phyloP scores from a whole-genome alignment of 1,140 invertebrate genomes.

The Lordiphosa stackelbergi region DNA sequence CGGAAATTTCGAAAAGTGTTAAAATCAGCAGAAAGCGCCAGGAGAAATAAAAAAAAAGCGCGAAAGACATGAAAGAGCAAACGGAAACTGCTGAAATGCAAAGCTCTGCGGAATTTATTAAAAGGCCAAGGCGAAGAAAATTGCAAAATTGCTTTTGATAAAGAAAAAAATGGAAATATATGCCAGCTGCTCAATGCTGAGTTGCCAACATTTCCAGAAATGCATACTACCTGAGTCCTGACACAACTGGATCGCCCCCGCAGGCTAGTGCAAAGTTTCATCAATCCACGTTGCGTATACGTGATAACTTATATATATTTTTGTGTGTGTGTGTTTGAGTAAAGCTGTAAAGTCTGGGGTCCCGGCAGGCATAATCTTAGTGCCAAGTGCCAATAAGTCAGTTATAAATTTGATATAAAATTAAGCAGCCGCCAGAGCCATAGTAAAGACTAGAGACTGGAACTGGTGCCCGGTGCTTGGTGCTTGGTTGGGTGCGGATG shows the following conservation, averaged over 20 bases:
- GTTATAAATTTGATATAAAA: slow-evolving; percentile 75
- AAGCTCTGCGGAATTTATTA: slow-evolving; percentile 72
- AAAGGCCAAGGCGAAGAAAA: slow-evolving; percentile 65
- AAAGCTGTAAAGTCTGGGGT: slow-evolving; percentile 4
- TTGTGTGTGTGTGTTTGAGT: neutral
- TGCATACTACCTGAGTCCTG: slow-evolving; percentile 22
- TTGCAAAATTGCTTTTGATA: slow-evolving; percentile 66
- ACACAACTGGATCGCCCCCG: too few relatives aligned
- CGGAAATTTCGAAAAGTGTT: slow-evolving; percentile 68
- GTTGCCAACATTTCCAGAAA: slow-evolving; percentile 59
- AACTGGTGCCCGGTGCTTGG: too few relatives aligned
- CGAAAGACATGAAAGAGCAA: slow-evolving; percentile 29
- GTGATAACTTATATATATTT: slow-evolving; percentile 34
- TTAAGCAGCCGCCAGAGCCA: slow-evolving; percentile 55
- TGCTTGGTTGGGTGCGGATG: slow-evolving; percentile 1
- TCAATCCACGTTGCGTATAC: slow-evolving; percentile 53
- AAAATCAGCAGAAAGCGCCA: slow-evolving; percentile 61
- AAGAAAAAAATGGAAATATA: slow-evolving; percentile 24
- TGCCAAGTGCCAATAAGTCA: slow-evolving; percentile 74
- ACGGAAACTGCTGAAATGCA: slow-evolving; percentile 59
- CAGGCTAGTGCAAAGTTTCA: slow-evolving; percentile 20
- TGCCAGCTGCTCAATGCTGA: slow-evolving; percentile 39
- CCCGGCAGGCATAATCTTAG: slow-evolving; percentile 61
- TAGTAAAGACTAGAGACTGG: neutral
- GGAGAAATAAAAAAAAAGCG: neutral